Conservation (phyloP, 2,113 vertebrate genomes). For the Phoenicopterus ruber region DNA sequence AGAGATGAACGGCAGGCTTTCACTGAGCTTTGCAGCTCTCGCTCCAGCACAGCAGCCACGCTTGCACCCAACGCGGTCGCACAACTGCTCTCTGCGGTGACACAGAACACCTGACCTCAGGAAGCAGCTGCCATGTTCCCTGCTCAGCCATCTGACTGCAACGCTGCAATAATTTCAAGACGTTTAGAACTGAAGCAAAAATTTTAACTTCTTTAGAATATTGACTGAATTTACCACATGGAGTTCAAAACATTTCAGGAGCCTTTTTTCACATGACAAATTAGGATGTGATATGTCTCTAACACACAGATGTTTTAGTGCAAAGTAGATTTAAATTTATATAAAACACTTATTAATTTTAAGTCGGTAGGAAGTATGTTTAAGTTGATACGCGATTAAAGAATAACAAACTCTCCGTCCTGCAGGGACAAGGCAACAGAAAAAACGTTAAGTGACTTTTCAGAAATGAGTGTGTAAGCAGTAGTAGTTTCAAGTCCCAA, state of each 20-base stretch:
- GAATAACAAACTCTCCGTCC: neutral
- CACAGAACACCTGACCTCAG: neutral
- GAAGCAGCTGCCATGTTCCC: neutral
- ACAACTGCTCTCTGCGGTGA: neutral
- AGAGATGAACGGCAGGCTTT: neutral
- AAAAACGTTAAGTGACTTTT: neutral
- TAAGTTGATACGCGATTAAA: neutral
- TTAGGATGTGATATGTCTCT: neutral
- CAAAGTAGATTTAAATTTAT: neutral
- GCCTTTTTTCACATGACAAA: neutral
- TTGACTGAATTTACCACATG: neutral
- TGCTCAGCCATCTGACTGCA: too few species aligned
- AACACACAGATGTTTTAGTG: neutral
- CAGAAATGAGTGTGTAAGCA: neutral
- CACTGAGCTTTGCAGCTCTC: neutral
- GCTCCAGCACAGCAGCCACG: neutral
- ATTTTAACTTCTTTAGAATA: neutral
- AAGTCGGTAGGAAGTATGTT: neutral
- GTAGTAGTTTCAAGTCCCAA: neutral
- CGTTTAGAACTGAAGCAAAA: neutral
- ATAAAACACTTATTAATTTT: neutral
- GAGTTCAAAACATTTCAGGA: neutral
- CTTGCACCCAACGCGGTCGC: accelerated
- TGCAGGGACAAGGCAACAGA: neutral
- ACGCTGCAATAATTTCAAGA: neutral